A percentile compares a stretch with the other conserved stretches of the same genome.
Evolutionary conservation across 2,113 vertebrate genomes (phyloP).

Genomic region (Caretta caretta): DNA sequence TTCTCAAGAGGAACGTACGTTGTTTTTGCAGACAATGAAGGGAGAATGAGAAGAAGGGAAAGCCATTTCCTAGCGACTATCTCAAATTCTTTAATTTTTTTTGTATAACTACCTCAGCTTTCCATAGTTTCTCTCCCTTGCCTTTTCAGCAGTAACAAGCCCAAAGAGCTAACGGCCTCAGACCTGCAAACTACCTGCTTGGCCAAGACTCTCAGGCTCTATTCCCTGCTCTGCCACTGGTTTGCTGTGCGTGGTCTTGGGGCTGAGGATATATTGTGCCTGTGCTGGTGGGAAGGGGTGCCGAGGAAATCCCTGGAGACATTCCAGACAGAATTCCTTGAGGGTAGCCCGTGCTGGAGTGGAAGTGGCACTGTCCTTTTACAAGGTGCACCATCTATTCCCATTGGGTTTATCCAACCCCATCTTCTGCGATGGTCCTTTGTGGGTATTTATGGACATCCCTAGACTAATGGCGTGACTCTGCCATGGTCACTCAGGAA

Average conservation of each 20-base stretch:
- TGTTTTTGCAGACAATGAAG: background rate
- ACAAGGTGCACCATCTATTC: background rate
- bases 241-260: background rate
- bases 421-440: background rate
- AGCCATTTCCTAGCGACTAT: rapidly evolving
- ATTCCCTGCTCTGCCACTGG: background rate
- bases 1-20: rapidly evolving
- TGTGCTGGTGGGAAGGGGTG: background rate
- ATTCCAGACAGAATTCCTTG: background rate
- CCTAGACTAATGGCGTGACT: background rate
- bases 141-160: background rate
- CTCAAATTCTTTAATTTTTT: background rate
- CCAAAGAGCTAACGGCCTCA: background rate
- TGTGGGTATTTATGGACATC: background rate
- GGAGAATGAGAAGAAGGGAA: background rate
- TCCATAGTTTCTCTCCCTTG: rapidly evolving
- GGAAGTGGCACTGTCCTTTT: background rate
- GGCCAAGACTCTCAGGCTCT: background rate
- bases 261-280: background rate
- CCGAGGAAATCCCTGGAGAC: background rate
- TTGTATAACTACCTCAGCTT: background rate
- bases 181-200: background rate
- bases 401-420: background rate
- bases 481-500: background rate
- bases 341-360: background rate